These are phyloP conservation scores for Panthera tigris DNA, from an alignment of 2,113 vertebrate species.

Conservation along the genomic window DNA sequence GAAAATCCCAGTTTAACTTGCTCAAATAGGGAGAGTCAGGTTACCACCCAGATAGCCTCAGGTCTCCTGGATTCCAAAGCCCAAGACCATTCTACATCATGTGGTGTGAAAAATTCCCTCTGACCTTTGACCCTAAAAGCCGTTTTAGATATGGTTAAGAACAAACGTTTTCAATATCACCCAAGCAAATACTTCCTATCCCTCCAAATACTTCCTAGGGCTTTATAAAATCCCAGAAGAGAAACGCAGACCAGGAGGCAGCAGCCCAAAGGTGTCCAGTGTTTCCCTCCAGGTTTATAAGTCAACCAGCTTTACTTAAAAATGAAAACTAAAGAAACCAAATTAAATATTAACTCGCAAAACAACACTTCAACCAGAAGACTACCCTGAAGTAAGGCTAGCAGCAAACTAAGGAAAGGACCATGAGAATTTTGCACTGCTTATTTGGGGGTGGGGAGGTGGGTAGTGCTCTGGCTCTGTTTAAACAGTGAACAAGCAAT, in stretches of 20 bases:
- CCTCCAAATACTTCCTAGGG: background rate
- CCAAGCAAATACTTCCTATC: background rate
- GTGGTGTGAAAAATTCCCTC: background rate
- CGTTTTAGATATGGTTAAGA: background rate
- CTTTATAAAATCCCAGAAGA: background rate
- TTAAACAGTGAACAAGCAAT: background rate
- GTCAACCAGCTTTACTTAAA: constrained; percentile 42
- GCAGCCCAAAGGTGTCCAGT: background rate
- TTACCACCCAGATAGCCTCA: background rate
- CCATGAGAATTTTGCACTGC: background rate
- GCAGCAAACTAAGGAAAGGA: background rate
- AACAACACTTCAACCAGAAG: background rate
- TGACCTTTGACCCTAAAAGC: background rate
- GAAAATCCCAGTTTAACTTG: background rate
- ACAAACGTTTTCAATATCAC: background rate
- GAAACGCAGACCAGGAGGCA: background rate
- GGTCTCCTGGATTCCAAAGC: background rate
- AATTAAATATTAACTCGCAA: constrained; percentile 71
- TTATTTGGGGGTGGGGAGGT: background rate
- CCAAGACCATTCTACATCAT: background rate
- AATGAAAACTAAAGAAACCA: constrained; percentile 56
- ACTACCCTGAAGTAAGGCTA: background rate
- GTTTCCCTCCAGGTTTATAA: background rate
- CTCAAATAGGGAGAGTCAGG: background rate
- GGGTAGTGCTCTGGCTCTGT: background rate